Conservation (phyloP, 1,140 invertebrate species). For the Lepidurus apus region DNA sequence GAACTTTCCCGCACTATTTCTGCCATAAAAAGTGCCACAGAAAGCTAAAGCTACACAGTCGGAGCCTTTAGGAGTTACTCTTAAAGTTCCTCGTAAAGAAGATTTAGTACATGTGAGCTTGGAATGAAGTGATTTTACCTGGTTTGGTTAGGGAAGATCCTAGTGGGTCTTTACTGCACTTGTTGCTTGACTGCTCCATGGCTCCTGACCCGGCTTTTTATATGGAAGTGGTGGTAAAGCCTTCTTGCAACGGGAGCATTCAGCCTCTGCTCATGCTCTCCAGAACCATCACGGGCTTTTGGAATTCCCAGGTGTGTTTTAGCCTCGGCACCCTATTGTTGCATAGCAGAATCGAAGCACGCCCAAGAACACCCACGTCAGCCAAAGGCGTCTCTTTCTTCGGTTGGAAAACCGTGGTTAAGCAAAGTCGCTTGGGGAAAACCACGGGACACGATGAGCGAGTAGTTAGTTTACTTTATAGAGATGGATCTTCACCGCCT, state of each 20-base stretch:
- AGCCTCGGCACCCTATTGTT: slow-evolving; percentile 9
- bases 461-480: background rate
- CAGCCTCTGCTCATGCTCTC: slow-evolving; percentile 17
- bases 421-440: background rate
- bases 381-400: background rate
- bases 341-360: background rate
- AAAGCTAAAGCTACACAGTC: too few relatives aligned
- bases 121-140: background rate
- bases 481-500: background rate
- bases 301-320: slow-evolving; percentile 2
- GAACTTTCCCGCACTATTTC: too few relatives aligned
- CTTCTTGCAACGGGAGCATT: background rate
- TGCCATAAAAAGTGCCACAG: too few relatives aligned
- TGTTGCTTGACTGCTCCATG: slow-evolving; percentile 18
- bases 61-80: too few relatives aligned
- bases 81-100: too few relatives aligned
- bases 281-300: background rate
- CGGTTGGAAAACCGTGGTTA: background rate
- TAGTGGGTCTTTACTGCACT: background rate
- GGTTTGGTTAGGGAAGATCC: background rate
- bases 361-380: background rate
- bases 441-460: background rate
- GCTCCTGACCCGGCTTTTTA: background rate
- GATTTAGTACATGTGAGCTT: too few relatives aligned
- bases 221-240: background rate